Evolutionary conservation across 2,797 vertebrate genomes (phyloP), one percentile per base, ranked within the genome.

Genomic region (Gymnodraco acuticeps): DNA sequence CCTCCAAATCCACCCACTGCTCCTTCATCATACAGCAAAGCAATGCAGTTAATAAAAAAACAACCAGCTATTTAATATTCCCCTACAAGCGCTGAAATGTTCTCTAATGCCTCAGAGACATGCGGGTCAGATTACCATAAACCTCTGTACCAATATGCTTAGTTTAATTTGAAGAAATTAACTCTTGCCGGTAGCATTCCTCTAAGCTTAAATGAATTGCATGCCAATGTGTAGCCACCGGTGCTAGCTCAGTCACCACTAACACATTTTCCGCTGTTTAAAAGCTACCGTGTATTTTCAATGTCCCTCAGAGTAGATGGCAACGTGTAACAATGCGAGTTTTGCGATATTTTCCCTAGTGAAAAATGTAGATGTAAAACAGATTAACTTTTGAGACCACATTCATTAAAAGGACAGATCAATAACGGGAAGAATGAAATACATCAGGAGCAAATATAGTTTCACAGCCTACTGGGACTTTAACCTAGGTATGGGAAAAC

Each of bases 81-180:
- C 42, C 85, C 86, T 78, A 87, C 70, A 77, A 90, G 82, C 83
- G 13, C 47, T 87, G 73, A 79, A 88, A 83, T 77, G 78, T 71
- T 84, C 86, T 76, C 60, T 71, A 84, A 91, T 81, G 80, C 93
- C 83, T 83, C 58, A 45, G 85, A 94, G 93, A 92, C 89, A 88
- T 71, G 83, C 76, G 77, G 84, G 90, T 89, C 88, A 92, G 88
- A 95, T 95, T 94, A 92, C 75, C 91, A 94, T 94, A 94, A 94
- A 93, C 86, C 86, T 91, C 89, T 91, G 82, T 89, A 93, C 87
- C 91, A 94, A 95, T 90, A 93, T 84, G 88, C 87, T 93, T 89
- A 93, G 89, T 92, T 95, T 93, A 91, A 94, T 94, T 95, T 94
- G 89, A 92, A 92, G 87, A 94, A 95, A 94, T 94, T 88, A 93